These are phyloP conservation scores for Pelochelys cantorii DNA, from an alignment of 2,797 vertebrate genomes.

Conservation along the genomic window DNA sequence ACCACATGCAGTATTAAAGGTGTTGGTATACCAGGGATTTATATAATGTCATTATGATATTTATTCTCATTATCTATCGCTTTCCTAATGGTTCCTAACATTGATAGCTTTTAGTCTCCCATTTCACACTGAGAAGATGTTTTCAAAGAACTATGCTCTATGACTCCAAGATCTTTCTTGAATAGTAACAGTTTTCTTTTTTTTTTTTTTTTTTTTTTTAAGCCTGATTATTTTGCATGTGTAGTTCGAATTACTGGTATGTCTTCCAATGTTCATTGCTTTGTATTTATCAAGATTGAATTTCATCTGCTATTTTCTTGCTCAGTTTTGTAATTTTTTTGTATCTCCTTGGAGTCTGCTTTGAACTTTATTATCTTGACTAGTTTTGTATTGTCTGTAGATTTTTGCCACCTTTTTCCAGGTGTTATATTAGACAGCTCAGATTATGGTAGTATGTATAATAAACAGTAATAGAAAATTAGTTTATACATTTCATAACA, in stretches of 20 bases:
- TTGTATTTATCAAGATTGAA: background rate
- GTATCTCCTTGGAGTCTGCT: background rate
- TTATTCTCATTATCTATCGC: background rate
- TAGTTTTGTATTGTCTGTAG: background rate
- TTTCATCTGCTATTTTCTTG: background rate
- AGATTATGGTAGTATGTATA: background rate
- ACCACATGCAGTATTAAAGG: background rate
- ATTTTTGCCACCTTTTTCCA: background rate
- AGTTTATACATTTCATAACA: background rate
- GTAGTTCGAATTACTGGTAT: background rate
- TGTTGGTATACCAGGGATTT: background rate
- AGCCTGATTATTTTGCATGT: background rate
- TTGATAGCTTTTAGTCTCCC: background rate
- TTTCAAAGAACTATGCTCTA: background rate
- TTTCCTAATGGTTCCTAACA: background rate
- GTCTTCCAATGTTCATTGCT: background rate
- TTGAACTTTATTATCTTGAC: background rate
- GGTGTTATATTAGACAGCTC: background rate
- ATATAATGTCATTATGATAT: background rate
- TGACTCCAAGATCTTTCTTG: background rate
- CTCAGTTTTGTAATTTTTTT: background rate
- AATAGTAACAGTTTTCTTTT: background rate
- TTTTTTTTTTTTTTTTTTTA: background rate
- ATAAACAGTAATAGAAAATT: constrained; percentile 5
- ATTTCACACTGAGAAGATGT: background rate